These are phyloP conservation scores for Onychostruthus taczanowskii DNA, from an alignment of 2,113 vertebrate species.

Conservation along the genomic window DNA sequence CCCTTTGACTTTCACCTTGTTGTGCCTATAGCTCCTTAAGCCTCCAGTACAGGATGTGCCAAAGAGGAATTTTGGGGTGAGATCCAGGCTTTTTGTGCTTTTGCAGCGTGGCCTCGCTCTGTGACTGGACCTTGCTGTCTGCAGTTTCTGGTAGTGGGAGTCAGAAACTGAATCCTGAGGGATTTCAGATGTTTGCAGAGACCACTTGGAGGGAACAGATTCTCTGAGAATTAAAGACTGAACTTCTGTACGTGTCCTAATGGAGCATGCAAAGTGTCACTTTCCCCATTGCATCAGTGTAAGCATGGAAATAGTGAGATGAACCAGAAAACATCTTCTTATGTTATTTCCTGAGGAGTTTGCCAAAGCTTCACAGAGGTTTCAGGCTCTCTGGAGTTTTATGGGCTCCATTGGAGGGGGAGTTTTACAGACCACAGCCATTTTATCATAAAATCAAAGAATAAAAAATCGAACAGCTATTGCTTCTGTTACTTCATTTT, in stretches of 20 bases:
- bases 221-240: background rate
- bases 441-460: background rate
- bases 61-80: background rate
- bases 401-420: background rate
- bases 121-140: background rate
- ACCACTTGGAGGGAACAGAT: background rate
- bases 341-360: slow-evolving; percentile 55
- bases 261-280: slow-evolving; percentile 29
- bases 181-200: background rate
- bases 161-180: background rate
- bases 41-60: background rate
- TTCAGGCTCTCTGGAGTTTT: slow-evolving; percentile 36
- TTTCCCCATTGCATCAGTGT: slow-evolving; percentile 57
- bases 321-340: slow-evolving; percentile 46
- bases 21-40: background rate
- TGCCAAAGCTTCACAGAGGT: slow-evolving; percentile 51
- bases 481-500: background rate
- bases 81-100: background rate
- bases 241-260: background rate
- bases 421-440: slow-evolving; percentile 26
- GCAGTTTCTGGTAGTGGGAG: background rate
- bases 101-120: background rate
- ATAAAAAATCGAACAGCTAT: background rate
- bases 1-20: background rate
- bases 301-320: slow-evolving; percentile 55